phyloP scores from a whole-genome alignment of 2,113 vertebrate species.

The Semicossyphus pulcher region DNA sequence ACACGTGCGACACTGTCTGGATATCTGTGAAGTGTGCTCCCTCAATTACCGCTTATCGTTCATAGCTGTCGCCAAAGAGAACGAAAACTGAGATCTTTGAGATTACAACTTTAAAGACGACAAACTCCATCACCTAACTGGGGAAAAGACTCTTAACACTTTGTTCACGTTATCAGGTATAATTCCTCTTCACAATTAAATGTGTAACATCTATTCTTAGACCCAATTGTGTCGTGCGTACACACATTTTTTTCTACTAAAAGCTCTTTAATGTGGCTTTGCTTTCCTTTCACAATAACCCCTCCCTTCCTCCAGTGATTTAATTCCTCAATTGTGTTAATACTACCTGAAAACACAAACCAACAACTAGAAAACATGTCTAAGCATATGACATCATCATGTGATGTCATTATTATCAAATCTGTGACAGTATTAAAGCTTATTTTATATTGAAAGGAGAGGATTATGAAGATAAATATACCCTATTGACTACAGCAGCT shows the following conservation, averaged over 20 bases:
- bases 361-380: neutral
- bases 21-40: too few species aligned
- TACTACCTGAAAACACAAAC: neutral
- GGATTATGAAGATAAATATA: constrained; percentile 56
- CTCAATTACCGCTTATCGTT: too few species aligned
- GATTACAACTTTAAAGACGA: too few species aligned
- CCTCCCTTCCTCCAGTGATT: neutral
- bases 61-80: too few species aligned
- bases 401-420: constrained; percentile 18
- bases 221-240: too few species aligned
- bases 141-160: too few species aligned
- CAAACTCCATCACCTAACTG: too few species aligned
- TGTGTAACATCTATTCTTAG: constrained; percentile 19
- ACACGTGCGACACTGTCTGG: too few species aligned
- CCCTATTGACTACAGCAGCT: constrained; percentile 35
- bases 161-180: too few species aligned
- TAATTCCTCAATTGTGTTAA: neutral
- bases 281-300: constrained; percentile 5
- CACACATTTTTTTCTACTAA: neutral
- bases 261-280: constrained; percentile 21
- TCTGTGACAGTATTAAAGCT: constrained; percentile 16
- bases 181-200: neutral
- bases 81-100: too few species aligned
- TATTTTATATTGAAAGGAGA: constrained; percentile 25
- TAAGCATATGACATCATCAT: neutral